phyloP scores from a whole-genome alignment of 2,797 vertebrate genomes.

The Halcyon badia region DNA sequence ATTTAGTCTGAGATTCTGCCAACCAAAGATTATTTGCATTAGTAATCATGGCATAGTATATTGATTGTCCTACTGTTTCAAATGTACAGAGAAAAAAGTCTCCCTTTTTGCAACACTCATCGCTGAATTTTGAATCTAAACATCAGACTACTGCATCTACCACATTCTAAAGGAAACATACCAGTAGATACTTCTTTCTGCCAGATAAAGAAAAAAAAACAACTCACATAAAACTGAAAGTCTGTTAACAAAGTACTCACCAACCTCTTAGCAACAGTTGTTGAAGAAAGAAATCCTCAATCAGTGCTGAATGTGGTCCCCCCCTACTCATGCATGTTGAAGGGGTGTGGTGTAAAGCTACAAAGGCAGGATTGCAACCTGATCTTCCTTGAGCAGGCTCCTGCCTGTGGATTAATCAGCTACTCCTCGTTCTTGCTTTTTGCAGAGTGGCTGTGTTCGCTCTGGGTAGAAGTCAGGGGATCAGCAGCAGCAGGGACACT shows the following conservation, averaged over 20 bases:
- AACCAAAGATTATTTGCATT: background rate
- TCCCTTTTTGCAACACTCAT: background rate
- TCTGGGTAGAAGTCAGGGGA: background rate
- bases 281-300: background rate
- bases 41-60: background rate
- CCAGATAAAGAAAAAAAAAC: background rate
- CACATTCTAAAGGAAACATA: background rate
- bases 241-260: slow-evolving; percentile 45
- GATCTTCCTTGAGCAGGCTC: background rate
- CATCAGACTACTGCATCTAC: background rate
- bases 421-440: accelerated
- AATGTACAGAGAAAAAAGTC: background rate
- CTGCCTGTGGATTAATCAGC: background rate
- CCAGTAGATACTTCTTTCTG: background rate
- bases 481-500: background rate
- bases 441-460: accelerated
- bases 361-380: background rate
- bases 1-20: background rate
- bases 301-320: background rate
- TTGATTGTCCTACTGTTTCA: background rate
- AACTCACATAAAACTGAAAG: background rate
- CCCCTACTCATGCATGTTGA: background rate
- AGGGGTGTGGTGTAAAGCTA: slow-evolving; percentile 15
- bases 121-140: background rate
- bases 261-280: background rate